Percentiles rank a stretch among this genome's conserved stretches.
These are phyloP conservation scores for Cephalopterus ornatus DNA, from an alignment of 2,113 vertebrate species.

Conservation along the genomic window DNA sequence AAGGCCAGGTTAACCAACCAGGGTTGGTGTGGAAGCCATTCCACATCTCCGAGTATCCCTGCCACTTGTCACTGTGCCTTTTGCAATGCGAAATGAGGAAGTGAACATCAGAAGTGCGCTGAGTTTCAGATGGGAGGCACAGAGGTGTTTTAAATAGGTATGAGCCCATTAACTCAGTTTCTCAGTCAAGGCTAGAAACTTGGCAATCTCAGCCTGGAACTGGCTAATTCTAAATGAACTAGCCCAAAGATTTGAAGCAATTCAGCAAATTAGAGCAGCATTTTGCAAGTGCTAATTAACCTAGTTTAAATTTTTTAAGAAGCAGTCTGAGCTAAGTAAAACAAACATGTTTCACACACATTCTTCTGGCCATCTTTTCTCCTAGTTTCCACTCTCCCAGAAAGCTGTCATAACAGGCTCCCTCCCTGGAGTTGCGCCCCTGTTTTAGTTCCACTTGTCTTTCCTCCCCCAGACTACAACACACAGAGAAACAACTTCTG, in stretches of 20 bases:
- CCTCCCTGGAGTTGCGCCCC: slow-evolving; percentile 11
- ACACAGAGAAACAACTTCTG: slow-evolving; percentile 17
- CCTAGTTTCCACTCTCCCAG: slow-evolving; percentile 12
- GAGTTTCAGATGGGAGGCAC: not conserved
- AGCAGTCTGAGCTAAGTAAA: slow-evolving; percentile 18
- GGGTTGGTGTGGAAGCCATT: not conserved
- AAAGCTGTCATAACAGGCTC: slow-evolving; percentile 49
- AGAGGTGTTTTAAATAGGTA: not conserved
- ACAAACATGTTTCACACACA: slow-evolving; percentile 13
- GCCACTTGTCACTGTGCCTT: not conserved
- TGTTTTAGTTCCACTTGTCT: slow-evolving; percentile 18
- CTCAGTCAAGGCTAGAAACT: not conserved
- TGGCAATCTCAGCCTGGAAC: not conserved
- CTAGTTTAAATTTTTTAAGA: not conserved
- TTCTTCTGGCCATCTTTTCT: slow-evolving; percentile 41
- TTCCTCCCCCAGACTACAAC: slow-evolving; percentile 18
- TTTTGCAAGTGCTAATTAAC: slow-evolving; percentile 42
- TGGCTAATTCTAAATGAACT: not conserved
- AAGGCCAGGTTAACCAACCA: not conserved
- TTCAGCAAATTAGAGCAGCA: not conserved
- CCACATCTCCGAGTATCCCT: not conserved
- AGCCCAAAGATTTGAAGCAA: slow-evolving; percentile 7
- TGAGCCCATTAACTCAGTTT: not conserved
- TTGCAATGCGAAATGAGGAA: not conserved
- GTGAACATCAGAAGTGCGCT: rapidly evolving